Percentiles rank a stretch among this genome's conserved stretches.
Conservation (phyloP, 2,113 vertebrate species). For the Corvus cornix region DNA sequence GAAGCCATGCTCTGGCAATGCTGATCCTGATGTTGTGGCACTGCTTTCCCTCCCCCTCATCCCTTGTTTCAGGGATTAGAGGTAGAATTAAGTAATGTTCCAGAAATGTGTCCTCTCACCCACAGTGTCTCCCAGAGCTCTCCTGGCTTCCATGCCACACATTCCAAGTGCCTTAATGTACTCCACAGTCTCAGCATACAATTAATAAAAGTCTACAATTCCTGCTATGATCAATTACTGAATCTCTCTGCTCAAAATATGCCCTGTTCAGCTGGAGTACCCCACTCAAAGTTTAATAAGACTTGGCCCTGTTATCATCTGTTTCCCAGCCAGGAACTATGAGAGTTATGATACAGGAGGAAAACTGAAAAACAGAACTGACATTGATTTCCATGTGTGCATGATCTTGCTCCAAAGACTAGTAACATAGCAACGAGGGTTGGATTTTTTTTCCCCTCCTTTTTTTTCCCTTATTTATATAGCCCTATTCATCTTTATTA, state of each 20-base stretch:
- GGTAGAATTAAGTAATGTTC: background rate
- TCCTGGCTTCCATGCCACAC: background rate
- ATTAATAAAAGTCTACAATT: constrained; percentile 16
- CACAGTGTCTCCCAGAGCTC: background rate
- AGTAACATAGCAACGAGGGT: constrained; percentile 48
- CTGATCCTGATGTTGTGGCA: background rate
- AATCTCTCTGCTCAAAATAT: constrained; percentile 16
- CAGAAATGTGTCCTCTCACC: constrained; percentile 26
- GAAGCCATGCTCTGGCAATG: background rate
- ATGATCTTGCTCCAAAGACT: constrained; percentile 30
- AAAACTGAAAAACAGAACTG: constrained; percentile 48
- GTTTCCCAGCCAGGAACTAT: constrained; percentile 35
- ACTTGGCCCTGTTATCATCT: constrained; percentile 15
- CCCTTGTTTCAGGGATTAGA: background rate
- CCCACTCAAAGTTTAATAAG: constrained; percentile 53
- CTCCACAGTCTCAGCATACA: background rate
- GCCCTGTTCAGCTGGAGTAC: constrained; percentile 39
- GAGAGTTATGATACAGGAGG: constrained; percentile 34
- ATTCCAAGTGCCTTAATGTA: constrained; percentile 3
- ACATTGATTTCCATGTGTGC: constrained; percentile 53
- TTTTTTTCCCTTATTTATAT: background rate
- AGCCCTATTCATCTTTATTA: background rate
- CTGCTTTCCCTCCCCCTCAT: background rate
- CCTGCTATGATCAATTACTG: constrained; percentile 26
- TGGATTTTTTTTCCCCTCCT: background rate